A percentile compares a stretch with the other conserved stretches of the same genome.
Conservation (phyloP, 2,797 vertebrate species). For the Phalanger gymnotis region DNA sequence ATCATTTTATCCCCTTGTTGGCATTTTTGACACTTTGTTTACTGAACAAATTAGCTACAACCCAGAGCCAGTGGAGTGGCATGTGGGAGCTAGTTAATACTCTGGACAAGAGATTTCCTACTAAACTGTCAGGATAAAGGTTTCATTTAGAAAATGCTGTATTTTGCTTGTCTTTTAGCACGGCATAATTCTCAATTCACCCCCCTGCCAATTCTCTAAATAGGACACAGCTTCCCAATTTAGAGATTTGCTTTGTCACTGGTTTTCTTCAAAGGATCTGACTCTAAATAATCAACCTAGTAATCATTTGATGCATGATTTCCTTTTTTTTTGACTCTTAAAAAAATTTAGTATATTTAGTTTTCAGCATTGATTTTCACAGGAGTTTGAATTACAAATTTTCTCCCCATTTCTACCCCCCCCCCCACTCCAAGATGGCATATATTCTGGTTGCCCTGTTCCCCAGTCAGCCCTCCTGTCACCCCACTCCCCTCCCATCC, state of each 20-base stretch:
- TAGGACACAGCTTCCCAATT: background rate
- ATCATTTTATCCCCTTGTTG: background rate
- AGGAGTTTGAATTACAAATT: too few species aligned
- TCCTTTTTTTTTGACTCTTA: too few species aligned
- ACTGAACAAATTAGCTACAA: background rate
- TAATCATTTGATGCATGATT: background rate
- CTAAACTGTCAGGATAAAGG: background rate
- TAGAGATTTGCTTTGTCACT: background rate
- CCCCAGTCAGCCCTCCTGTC: too few species aligned
- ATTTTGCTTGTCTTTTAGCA: background rate
- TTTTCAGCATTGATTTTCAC: too few species aligned
- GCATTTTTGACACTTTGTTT: background rate
- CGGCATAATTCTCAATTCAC: background rate
- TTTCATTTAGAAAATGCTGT: background rate
- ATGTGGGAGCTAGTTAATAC: too few species aligned
- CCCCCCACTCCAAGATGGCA: too few species aligned
- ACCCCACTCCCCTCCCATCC: too few species aligned
- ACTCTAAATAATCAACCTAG: background rate
- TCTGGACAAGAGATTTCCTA: background rate
- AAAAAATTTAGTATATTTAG: too few species aligned
- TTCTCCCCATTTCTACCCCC: too few species aligned
- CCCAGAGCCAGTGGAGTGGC: background rate
- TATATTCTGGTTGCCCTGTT: too few species aligned
- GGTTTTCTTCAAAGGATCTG: background rate
- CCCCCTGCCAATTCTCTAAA: background rate